A percentile compares a stretch with the other conserved stretches of the same genome.
Evolutionary conservation across 1,140 invertebrate species (phyloP).

Genomic region (Drosophila guanche): DNA sequence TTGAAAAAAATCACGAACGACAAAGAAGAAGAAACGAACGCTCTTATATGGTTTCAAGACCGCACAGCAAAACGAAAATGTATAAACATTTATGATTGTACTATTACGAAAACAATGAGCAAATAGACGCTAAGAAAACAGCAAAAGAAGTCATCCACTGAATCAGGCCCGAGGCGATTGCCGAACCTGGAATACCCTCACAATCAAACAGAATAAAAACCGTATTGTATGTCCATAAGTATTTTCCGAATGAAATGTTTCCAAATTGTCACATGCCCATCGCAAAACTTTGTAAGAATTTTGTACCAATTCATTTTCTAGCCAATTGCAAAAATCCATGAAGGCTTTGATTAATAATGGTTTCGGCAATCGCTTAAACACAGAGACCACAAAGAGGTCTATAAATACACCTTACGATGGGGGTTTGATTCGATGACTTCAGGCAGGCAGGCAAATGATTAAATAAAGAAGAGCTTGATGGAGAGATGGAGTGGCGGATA

Average conservation of each 20-base stretch:
- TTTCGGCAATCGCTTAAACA: background rate
- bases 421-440: slow-evolving; percentile 30
- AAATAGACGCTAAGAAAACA: slow-evolving; percentile 42
- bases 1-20: background rate
- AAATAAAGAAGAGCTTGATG: slow-evolving; percentile 24
- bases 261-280: no score
- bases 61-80: slow-evolving; percentile 55
- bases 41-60: slow-evolving; percentile 74
- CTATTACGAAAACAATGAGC: slow-evolving; percentile 67
- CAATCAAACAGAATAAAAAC: background rate
- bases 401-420: slow-evolving; percentile 11
- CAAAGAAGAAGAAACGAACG: slow-evolving; percentile 29
- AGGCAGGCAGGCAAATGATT: background rate
- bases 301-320: no score
- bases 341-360: slow-evolving; percentile 8
- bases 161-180: background rate
- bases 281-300: no score
- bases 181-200: slow-evolving; percentile 29
- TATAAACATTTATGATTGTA: slow-evolving; percentile 49
- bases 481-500: slow-evolving; percentile 38
- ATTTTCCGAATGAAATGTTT: no score
- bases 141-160: slow-evolving; percentile 38
- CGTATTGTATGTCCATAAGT: no score
- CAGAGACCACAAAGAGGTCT: background rate
- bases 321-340: background rate